Conservation (phyloP, 2,797 vertebrate genomes). For the Sylvia borin region DNA sequence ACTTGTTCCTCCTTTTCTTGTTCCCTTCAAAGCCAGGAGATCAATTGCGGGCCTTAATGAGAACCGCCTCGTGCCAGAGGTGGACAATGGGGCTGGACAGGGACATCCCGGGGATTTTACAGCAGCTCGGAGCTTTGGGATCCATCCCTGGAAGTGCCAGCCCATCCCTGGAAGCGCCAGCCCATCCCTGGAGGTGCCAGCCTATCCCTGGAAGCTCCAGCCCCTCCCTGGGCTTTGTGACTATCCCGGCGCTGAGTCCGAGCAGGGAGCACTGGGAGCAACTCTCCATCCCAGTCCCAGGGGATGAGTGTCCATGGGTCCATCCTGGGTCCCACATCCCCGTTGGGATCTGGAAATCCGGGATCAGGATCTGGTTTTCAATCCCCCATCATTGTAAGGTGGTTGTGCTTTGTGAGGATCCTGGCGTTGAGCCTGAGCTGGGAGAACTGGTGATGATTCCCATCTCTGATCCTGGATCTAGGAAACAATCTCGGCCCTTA, state of each 20-base stretch:
- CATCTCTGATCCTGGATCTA: too few species aligned
- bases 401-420: background rate
- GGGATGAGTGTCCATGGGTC: rapidly evolving
- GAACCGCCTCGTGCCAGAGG: constrained; percentile 43
- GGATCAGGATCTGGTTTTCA: background rate
- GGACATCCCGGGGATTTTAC: background rate
- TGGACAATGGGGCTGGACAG: background rate
- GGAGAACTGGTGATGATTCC: rapidly evolving
- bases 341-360: rapidly evolving
- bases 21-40: constrained; percentile 62
- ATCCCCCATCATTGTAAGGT: too few species aligned
- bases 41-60: constrained; percentile 36
- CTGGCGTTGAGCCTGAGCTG: rapidly evolving
- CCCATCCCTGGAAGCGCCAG: background rate
- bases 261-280: rapidly evolving
- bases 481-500: background rate
- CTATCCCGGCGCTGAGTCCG: rapidly evolving
- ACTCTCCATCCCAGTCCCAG: background rate
- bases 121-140: background rate
- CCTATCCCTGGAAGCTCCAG: background rate
- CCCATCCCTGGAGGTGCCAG: too few species aligned
- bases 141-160: background rate
- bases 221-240: rapidly evolving
- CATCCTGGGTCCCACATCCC: rapidly evolving
- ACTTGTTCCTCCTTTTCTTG: constrained; percentile 56